Evolutionary conservation across 2,113 vertebrate genomes (phyloP).

Genomic region (Acrocephalus kingi): DNA sequence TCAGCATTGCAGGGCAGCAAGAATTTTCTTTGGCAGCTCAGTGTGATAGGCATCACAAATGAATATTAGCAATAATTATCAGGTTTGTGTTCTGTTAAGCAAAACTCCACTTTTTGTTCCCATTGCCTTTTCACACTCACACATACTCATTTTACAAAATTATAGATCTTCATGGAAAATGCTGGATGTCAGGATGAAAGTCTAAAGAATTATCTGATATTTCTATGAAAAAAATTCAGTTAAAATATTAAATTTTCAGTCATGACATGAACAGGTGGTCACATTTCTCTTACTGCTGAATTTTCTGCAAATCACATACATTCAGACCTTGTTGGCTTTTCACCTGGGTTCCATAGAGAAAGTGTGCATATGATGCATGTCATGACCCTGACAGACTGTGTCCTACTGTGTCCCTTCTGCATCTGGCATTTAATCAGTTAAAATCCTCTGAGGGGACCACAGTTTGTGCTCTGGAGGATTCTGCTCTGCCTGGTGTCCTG

Average conservation of each 20-base stretch:
- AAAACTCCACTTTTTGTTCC: slow-evolving; percentile 33
- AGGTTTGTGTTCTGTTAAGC: not conserved
- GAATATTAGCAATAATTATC: slow-evolving; percentile 37
- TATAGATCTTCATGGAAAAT: slow-evolving; percentile 4
- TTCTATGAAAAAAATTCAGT: not conserved
- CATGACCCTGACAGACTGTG: not conserved
- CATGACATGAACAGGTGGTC: not conserved
- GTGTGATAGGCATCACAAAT: not conserved
- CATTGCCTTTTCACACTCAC: not conserved
- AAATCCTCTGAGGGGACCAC: not conserved
- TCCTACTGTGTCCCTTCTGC: not conserved
- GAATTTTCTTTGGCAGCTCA: slow-evolving; percentile 43
- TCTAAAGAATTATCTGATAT: not conserved
- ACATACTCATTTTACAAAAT: not conserved
- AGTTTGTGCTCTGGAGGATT: not conserved
- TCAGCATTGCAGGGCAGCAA: slow-evolving; percentile 18
- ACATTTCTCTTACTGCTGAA: not conserved
- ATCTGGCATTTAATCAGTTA: not conserved
- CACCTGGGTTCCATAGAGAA: not conserved
- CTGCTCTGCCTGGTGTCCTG: not conserved
- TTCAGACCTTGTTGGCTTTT: not conserved
- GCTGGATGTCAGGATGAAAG: not conserved
- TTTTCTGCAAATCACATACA: not conserved
- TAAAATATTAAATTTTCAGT: not conserved
- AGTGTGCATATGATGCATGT: not conserved